phyloP scores from a whole-genome alignment of 2,888 invertebrate species.

The Gymnocheta viridis region DNA sequence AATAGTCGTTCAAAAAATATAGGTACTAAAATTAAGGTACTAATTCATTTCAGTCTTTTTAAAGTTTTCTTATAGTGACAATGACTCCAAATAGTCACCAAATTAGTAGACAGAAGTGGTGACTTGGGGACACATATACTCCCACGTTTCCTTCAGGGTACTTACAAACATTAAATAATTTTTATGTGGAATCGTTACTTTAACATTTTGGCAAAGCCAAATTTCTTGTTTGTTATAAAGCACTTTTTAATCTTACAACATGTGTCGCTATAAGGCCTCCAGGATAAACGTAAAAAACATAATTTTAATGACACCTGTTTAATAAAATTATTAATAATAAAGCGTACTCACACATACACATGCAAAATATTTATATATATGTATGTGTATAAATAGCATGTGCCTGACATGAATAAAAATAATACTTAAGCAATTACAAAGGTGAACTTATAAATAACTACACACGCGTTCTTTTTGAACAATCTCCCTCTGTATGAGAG shows the following conservation, averaged over 20 bases:
- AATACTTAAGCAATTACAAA: background rate
- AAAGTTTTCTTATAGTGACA: too few species aligned
- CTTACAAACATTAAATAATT: too few species aligned
- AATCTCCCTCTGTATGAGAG: background rate
- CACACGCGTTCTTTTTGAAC: background rate
- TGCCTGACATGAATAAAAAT: background rate
- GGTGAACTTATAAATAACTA: constrained; percentile 4
- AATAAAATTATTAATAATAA: constrained; percentile 17
- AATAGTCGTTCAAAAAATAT: too few species aligned
- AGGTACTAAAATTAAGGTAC: too few species aligned
- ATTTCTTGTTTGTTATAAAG: background rate
- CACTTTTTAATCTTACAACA: background rate
- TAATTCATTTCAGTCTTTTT: too few species aligned
- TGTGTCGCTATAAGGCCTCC: background rate
- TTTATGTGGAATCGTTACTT: background rate
- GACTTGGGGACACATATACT: too few species aligned
- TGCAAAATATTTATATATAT: background rate
- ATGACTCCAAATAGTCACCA: too few species aligned
- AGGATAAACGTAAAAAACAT: background rate
- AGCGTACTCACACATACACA: background rate
- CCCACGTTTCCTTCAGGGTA: too few species aligned
- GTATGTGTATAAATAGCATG: background rate
- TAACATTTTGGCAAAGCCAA: background rate
- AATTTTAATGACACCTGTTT: constrained; percentile 9
- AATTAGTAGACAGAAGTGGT: too few species aligned